Base-by-base conservation (phyloP, 2,888 invertebrate genomes). In the Spilosoma lubricipeda region DNA sequence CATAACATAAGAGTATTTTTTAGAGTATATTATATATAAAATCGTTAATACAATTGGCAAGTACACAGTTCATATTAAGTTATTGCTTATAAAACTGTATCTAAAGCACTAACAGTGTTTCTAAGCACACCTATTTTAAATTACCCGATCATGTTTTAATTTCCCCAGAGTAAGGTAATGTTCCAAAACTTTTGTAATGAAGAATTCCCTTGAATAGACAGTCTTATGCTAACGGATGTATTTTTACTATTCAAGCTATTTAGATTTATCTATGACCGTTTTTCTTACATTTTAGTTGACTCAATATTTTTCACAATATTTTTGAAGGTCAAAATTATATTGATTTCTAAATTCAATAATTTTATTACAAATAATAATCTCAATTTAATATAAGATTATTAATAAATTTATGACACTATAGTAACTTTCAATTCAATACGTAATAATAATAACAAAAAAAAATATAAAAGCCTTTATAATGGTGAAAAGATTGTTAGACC, bases 21-120 rank as follows among this genome's bases (percentile, higher is more conserved):
- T 18, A 63, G 65, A 59, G 48, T 68, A 66, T 72, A 72, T 66
- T 65, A 66, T 72, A 75, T 69, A 70, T 59, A 77, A 67, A 64
- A 67, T 67, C 20, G 42, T 63, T 42, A 63, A 30, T 70, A 65
- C 15, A 45, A 48, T 65, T 71, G 71, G 71, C 69, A 65, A 48
- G 48, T 52, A 13, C 48, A 36, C 4, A 48, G 33, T 48, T 48
- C n/a, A n/a, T 36, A 65, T 15, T 39, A 9, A 70, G 23, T n/a
- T 59, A 59, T 30, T 59, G 33, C 68, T 69, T 36, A 39, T 2
- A 69, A 27, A 36, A 15, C n/a, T 69, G 23, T n/a, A 11, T 67
- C 30, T 67, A 11, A 48, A 48, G 67, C 45, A 13, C 23, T 59
- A 70, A 42, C 27, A 70, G 39, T 63, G 20, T 68, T 45, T 33